Evolutionary conservation across 2,797 vertebrate genomes (phyloP).

Genomic region (Numenius phaeopus): DNA sequence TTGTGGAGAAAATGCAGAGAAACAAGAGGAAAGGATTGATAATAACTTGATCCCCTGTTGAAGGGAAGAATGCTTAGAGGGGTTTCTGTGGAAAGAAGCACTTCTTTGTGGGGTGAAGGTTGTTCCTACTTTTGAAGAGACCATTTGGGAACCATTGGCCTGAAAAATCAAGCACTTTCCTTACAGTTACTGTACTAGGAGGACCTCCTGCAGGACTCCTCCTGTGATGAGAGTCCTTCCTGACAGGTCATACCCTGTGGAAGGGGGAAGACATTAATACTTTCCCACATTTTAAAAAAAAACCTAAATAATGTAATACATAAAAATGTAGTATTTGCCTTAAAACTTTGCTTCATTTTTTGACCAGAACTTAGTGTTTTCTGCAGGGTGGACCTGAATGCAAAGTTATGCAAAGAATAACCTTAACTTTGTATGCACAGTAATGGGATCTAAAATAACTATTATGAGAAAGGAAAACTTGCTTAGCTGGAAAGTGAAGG

Average conservation of each 20-base stretch:
- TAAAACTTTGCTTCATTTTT: background rate
- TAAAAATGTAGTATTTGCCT: background rate
- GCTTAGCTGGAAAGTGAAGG: background rate
- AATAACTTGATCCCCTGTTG: background rate
- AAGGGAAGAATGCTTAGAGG: background rate
- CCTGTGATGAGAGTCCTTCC: background rate
- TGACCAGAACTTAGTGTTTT: background rate
- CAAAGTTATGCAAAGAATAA: background rate
- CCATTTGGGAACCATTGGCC: background rate
- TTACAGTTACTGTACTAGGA: background rate
- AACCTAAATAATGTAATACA: background rate
- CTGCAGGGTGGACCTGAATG: background rate
- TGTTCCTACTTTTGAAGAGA: background rate
- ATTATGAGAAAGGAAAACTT: conserved; percentile 13
- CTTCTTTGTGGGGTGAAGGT: background rate
- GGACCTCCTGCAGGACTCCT: background rate
- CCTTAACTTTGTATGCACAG: background rate
- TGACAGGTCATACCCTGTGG: background rate
- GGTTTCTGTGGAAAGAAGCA: background rate
- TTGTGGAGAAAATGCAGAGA: background rate
- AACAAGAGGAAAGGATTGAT: background rate
- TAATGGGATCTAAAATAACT: conserved; percentile 46
- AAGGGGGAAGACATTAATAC: background rate
- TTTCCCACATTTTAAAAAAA: background rate
- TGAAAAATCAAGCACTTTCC: background rate